These are phyloP conservation scores for Andrena marginata DNA, from an alignment of 2,888 invertebrate species.

Conservation along the genomic window DNA sequence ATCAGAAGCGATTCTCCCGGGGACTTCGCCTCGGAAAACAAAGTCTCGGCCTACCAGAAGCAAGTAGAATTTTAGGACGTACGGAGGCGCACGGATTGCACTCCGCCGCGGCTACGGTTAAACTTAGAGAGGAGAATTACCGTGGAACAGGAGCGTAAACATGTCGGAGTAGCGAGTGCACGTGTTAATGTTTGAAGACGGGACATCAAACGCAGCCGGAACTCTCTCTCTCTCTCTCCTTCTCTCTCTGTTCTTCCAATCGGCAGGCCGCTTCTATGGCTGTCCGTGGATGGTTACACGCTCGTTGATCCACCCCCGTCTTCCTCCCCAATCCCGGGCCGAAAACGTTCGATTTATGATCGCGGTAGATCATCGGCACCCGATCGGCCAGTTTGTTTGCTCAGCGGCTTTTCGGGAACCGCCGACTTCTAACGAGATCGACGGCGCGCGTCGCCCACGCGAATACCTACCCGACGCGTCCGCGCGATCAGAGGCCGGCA, in stretches of 20 bases:
- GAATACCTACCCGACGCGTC: neutral
- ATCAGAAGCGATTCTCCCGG: neutral
- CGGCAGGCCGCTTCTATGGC: conserved; percentile 62
- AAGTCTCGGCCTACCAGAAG: conserved; percentile 12
- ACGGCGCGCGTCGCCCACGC: neutral
- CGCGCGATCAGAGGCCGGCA: neutral
- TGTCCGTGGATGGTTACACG: conserved; percentile 60
- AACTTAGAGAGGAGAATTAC: conserved; percentile 72
- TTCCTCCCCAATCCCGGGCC: neutral
- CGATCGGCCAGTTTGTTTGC: conserved; percentile 49
- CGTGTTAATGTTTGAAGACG: conserved; percentile 83
- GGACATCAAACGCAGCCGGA: conserved; percentile 83
- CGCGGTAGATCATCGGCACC: conserved; percentile 48
- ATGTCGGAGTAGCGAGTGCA: conserved; percentile 81
- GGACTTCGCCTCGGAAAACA: conserved; percentile 9
- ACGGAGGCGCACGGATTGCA: conserved; percentile 59
- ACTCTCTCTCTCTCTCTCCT: conserved; percentile 56
- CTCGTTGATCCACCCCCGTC: conserved; percentile 30
- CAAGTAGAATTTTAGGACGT: conserved; percentile 51
- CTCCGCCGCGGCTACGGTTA: conserved; percentile 66
- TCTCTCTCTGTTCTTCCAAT: conserved; percentile 3
- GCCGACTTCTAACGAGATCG: conserved; percentile 10
- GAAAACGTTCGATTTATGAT: conserved; percentile 62
- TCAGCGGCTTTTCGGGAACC: conserved; percentile 18
- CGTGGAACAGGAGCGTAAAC: conserved; percentile 79